phyloP scores from a whole-genome alignment of 1,140 invertebrate species.

The Plectrocnemia conspersa region DNA sequence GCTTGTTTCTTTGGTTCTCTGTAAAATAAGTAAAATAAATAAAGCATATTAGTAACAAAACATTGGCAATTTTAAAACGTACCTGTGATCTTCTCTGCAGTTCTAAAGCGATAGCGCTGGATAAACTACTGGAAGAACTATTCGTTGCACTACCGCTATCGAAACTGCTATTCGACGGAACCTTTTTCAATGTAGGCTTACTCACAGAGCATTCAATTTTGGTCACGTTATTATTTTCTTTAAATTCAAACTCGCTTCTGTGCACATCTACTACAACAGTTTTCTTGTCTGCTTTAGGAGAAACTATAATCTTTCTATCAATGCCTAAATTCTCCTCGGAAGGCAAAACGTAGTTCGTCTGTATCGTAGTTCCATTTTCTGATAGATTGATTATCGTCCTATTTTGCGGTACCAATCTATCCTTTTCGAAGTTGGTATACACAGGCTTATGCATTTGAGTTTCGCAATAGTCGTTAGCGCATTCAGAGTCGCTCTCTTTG shows the following conservation, averaged over 20 bases:
- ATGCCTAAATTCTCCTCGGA: conserved; percentile 15
- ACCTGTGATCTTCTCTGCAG: conserved; percentile 61
- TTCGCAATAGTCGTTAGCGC: conserved; percentile 14
- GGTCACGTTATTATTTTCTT: conserved; percentile 21
- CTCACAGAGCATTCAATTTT: conserved; percentile 26
- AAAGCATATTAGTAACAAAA: not conserved
- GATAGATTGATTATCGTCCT: conserved; percentile 64
- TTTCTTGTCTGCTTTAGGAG: conserved; percentile 49
- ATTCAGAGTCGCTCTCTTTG: conserved; percentile 29
- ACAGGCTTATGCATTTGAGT: conserved; percentile 9
- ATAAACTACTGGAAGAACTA: conserved; percentile 39
- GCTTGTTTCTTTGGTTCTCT: conserved; percentile 40
- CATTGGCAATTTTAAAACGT: conserved; percentile 22
- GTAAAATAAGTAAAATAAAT: conserved; percentile 34
- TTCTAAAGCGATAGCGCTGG: conserved; percentile 60
- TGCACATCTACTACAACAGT: conserved; percentile 61
- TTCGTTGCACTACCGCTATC: conserved; percentile 17
- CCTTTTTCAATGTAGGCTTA: conserved; percentile 21
- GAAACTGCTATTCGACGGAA: conserved; percentile 25
- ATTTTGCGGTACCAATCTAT: conserved; percentile 42
- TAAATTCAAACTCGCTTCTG: conserved; percentile 40
- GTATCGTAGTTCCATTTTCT: conserved; percentile 62
- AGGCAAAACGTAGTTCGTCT: conserved; percentile 53
- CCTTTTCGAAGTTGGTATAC: conserved; percentile 20
- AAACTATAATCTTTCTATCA: conserved; percentile 9